Conservation (phyloP, 2,888 invertebrate genomes). For the Cephus sareptanus region DNA sequence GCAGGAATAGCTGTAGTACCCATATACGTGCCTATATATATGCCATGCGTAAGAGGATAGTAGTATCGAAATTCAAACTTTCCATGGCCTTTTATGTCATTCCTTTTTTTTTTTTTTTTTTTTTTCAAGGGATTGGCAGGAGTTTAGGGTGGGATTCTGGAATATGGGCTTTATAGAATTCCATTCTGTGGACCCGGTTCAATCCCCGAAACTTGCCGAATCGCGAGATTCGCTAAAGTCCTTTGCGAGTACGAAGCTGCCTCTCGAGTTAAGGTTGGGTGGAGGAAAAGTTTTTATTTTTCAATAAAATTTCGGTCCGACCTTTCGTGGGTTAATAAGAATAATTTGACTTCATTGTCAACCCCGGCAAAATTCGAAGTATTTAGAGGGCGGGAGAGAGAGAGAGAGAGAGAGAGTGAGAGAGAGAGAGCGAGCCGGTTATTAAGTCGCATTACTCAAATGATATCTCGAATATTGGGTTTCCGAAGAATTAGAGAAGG, state of each 20-base stretch:
- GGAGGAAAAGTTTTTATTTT: neutral
- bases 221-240: neutral
- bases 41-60: neutral
- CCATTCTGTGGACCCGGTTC: neutral
- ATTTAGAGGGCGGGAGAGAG: neutral
- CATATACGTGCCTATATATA: neutral
- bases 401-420: neutral
- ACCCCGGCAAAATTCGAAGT: neutral
- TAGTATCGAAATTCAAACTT: neutral
- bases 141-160: neutral
- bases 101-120: neutral
- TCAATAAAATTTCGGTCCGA: neutral
- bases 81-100: neutral
- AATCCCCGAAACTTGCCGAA: neutral
- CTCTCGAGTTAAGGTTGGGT: neutral
- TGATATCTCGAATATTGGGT: constrained; percentile 29
- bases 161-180: neutral
- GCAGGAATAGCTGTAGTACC: neutral
- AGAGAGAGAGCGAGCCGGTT: too few species aligned
- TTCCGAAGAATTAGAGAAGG: constrained; percentile 21
- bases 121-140: neutral
- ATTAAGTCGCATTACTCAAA: constrained; percentile 28
- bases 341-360: constrained; percentile 2
- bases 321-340: constrained; percentile 4
- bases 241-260: neutral